Base-by-base conservation (phyloP, 2,113 vertebrate species). In the Amia ocellicauda region DNA sequence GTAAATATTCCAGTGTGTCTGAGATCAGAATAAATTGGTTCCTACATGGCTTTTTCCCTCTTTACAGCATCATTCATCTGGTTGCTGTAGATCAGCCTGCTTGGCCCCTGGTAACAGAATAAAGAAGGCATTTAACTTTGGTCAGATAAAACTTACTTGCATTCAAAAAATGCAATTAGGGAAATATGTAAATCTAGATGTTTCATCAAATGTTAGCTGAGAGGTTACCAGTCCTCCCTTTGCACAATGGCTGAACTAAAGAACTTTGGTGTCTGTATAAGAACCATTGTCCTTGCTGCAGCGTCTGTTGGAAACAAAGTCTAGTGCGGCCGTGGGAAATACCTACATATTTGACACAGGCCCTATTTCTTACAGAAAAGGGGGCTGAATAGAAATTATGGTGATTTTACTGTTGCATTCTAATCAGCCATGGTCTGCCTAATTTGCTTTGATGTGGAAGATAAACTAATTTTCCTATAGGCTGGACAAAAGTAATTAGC, bases 161-260 rank as follows among this genome's bases (percentile, higher is more conserved):
- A 66, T 87, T 87, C 78, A 84, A 86, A 76, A 71, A 89, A 84
- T 76, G 81, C 86, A 90, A 85, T 90, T 88, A 89, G 80, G 82
- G 80, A 89, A 87, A 89, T 87, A 91, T 88, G 86, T 91, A 90
- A 91, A 91, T 91, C 84, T 89, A 87, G 85, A 88, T 88, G 86
- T 88, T 86, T 84, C 85, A 87, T 90, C 83, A 87, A 88, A 87
- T 86, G 79, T 82, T 88, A 79, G 82, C 83, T 78, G 77, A 88
- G 67, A 78, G 82, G 85, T 87, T 88, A 84, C 79, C 83, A 76
- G 84, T 85, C 83, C 84, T 89, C 80, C 78, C 58, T 31, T 9
- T 80, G 79, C 80, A 91, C 86, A 91, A 91, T 87, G 89, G 84
- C 77, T 85, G 85, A 89, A 89, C 88, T 89, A 89, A 90, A 91